Base-by-base conservation (phyloP, 2,113 vertebrate genomes). In the Etheostoma spectabile region DNA sequence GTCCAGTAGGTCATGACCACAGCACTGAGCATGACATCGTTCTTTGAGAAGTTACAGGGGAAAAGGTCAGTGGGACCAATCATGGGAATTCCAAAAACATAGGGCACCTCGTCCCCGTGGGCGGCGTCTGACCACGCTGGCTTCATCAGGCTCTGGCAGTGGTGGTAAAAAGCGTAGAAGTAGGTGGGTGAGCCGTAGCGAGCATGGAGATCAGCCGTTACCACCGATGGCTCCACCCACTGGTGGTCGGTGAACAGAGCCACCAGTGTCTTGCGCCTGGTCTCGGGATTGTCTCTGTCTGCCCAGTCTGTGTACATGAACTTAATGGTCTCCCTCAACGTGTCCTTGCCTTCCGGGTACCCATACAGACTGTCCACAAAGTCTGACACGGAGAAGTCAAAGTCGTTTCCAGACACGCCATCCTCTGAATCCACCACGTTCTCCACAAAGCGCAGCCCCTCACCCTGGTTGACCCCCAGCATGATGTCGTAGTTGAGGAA, bases 261-360 rank as follows among this genome's bases (percentile, higher is more conserved):
- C 93, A 99, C 98, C 86, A 99, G 93, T 0, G 98, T 99, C 92
- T 99, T 99, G 21, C 98, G 95, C 12, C 98, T 96, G 1, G 98
- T 99, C 91, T 99, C 98, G 0, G 97, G 97, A 88, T 99, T 99
- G 94, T 99, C 98, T 49, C 98, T 95, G 92, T 99, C 98, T 0
- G 98, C 98, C 98, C 98, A 99, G 93, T 99, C 98, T 0, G 98
- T 99, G 93, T 99, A 99, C 98, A 99, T 99, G 90, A 99, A 99
- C 91, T 99, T 99, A 88, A 99, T 99, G 92, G 98, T 99, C 87
- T 99, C 98, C 66, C 98, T 94, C 77, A 99, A 93, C 0, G 97
- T 99, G 89, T 99, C 98, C 85, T 99, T 99, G 57, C 98, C 98
- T 93, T 99, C 98, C 0, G 98, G 98, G 90, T 99, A 99, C 70